Base-by-base conservation (phyloP, 2,888 invertebrate species). In the Galerucella nymphaeae region DNA sequence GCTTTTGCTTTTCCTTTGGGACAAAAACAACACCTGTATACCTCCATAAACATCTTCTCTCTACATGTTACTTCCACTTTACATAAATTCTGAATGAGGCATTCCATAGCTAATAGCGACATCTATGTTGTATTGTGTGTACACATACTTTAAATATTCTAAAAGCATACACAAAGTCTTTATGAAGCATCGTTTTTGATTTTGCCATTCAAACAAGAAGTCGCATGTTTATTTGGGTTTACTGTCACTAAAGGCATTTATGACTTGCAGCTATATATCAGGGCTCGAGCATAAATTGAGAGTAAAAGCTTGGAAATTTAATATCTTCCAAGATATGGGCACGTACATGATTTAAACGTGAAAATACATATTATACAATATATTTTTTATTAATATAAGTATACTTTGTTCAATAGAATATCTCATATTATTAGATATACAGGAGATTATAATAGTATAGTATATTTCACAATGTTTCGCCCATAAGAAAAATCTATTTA, bases 261-360 rank as follows among this genome's bases (percentile, higher is more conserved):
- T 63, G 70, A 70, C 70, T 70, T 42, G 63, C 63, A 63, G 63
- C 69, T 70, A 70, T 70, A 53, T 65, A 45, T 30, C 23, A 70
- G n/a, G 45, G 16, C 57, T 64, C 20, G 63, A 70, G 70, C 23
- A 63, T 70, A 70, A 70, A 70, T 70, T 70, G 62, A 70, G 70
- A 70, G 63, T 42, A 57, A 63, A 64, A 57, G 70, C 70, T 70
- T 70, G 63, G 48, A 57, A 70, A 70, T 70, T 70, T 70, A 70
- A 70, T 70, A 70, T 70, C 41, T 63, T 41, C 8, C 63, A 55
- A 59, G 63, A 57, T 50, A 58, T 30, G 30, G 48, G 48, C 14
- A 23, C 30, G 50, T 20, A 30, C 48, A n/a, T 48, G 45, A 61
- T 59, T 45, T 5, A 16, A 67, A 67, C 67, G 61, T 67, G 67